Evolutionary conservation across 2,797 vertebrate genomes (phyloP).

Genomic region (Hypotaenidia okinawae): DNA sequence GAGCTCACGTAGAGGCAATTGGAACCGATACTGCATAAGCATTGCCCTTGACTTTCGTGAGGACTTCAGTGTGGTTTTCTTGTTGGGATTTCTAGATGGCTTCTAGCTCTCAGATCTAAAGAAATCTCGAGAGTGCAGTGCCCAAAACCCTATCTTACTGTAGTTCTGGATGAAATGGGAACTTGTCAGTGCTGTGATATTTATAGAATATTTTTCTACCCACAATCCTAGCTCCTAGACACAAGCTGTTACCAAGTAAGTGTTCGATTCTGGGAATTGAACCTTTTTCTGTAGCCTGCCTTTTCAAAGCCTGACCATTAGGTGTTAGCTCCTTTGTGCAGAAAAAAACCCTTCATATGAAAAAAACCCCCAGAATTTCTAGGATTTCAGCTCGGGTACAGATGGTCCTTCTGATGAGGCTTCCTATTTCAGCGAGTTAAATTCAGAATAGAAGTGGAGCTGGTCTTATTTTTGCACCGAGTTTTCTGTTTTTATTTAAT

Average conservation of each 20-base stretch:
- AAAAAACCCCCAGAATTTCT: neutral
- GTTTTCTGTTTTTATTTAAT: constrained; percentile 54
- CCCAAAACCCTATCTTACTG: neutral
- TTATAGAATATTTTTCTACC: constrained; percentile 65
- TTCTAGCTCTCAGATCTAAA: neutral
- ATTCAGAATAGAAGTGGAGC: neutral
- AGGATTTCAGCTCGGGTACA: neutral
- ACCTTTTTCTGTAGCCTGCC: neutral
- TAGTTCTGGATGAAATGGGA: constrained; percentile 17
- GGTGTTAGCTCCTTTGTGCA: neutral
- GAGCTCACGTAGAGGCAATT: rapidly evolving
- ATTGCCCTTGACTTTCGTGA: neutral
- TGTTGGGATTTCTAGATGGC: neutral
- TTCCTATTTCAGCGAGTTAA: constrained; percentile 25
- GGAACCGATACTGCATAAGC: neutral
- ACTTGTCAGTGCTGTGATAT: constrained; percentile 12
- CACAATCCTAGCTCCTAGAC: constrained; percentile 49
- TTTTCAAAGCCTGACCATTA: constrained; percentile 26
- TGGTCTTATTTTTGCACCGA: constrained; percentile 22
- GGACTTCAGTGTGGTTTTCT: neutral
- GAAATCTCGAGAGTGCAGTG: neutral
- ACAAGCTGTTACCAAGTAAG: constrained; percentile 43
- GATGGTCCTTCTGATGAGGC: neutral
- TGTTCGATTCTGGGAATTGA: constrained; percentile 39
- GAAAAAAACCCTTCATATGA: neutral